Evolutionary conservation across 2,888 invertebrate species (phyloP).

Genomic region (Eupithecia insigniata): DNA sequence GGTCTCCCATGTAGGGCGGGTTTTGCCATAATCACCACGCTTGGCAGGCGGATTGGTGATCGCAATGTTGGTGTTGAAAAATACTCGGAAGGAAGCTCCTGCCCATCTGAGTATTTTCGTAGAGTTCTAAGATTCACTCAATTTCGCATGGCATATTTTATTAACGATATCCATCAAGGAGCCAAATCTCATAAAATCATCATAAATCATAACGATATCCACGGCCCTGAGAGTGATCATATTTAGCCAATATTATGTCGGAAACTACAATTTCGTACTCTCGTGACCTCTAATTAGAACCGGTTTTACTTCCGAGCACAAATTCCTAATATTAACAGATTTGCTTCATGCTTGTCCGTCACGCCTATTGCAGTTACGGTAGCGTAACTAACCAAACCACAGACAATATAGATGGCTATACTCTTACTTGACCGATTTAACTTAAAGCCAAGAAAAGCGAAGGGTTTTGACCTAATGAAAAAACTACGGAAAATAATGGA

Average conservation of each 20-base stretch:
- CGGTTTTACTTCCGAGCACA: slow-evolving; percentile 32
- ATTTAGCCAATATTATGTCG: slow-evolving; percentile 21
- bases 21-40: too few species aligned
- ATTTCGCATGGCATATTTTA: neutral
- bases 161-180: neutral
- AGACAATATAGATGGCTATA: neutral
- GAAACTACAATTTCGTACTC: slow-evolving; percentile 24
- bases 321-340: slow-evolving; percentile 30
- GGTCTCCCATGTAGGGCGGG: too few species aligned
- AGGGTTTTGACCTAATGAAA: neutral
- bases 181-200: slow-evolving; percentile 11
- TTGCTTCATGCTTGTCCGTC: slow-evolving; percentile 20
- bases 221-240: neutral
- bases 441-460: neutral
- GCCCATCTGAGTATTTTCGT: too few species aligned
- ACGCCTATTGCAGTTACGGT: slow-evolving; percentile 7
- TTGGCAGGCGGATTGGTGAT: too few species aligned
- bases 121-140: neutral
- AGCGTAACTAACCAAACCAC: neutral
- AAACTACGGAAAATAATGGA: neutral
- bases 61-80: too few species aligned
- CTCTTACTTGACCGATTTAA: slow-evolving; percentile 1
- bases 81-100: too few species aligned
- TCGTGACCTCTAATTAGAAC: slow-evolving; percentile 34
- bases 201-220: neutral